Evolutionary conservation across 2,888 invertebrate genomes (phyloP).

Genomic region (Sicus ferrugineus): DNA sequence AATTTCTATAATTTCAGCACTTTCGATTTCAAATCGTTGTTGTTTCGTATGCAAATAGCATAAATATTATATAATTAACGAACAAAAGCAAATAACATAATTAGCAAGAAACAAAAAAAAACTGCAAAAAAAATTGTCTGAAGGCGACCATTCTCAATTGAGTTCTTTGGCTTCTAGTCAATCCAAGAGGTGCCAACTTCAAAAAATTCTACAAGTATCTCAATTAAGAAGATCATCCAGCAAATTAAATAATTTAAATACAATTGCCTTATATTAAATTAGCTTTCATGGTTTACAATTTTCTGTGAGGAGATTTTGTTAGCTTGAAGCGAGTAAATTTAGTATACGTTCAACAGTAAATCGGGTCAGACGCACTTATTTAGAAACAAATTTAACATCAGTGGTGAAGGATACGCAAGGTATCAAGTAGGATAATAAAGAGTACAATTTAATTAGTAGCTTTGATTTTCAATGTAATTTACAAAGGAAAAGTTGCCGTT

Average conservation of each 20-base stretch:
- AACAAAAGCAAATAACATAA: too few relatives aligned
- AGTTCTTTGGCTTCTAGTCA: background rate
- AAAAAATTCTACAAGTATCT: background rate
- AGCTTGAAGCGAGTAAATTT: background rate
- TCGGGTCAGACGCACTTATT: slow-evolving; percentile 2
- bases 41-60: too few relatives aligned
- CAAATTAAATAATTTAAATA: slow-evolving; percentile 29
- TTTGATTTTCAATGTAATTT: too few relatives aligned
- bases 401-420: background rate
- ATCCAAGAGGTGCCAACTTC: background rate
- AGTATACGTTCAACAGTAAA: background rate
- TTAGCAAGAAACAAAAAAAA: too few relatives aligned
- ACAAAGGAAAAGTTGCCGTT: too few relatives aligned
- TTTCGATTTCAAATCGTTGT: too few relatives aligned
- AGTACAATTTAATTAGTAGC: too few relatives aligned
- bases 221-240: slow-evolving; percentile 16
- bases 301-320: background rate
- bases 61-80: too few relatives aligned
- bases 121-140: too few relatives aligned
- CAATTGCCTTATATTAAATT: slow-evolving; percentile 34
- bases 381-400: background rate
- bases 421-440: slow-evolving; percentile 36
- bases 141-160: too few relatives aligned
- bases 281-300: slow-evolving; percentile 7
- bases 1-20: too few relatives aligned